phyloP scores from a whole-genome alignment of 2,113 vertebrate genomes.

The Percopsis transmontana region DNA sequence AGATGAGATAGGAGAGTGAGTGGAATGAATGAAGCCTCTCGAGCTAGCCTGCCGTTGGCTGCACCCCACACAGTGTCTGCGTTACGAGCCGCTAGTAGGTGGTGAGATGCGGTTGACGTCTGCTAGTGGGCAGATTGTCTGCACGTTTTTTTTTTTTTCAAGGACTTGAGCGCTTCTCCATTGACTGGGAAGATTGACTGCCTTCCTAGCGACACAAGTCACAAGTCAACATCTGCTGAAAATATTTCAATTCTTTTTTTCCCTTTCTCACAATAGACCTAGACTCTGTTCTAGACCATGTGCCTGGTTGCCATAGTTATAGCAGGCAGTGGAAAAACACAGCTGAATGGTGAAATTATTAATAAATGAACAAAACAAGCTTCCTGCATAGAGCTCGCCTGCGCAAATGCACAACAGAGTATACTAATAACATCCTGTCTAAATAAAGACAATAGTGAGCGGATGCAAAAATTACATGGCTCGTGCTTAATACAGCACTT shows the following conservation, averaged over 20 bases:
- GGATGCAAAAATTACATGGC: slow-evolving; percentile 37
- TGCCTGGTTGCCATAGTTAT: slow-evolving; percentile 74
- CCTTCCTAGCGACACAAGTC: slow-evolving; percentile 63
- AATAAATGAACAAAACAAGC: slow-evolving; percentile 59
- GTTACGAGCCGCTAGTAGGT: slow-evolving; percentile 72
- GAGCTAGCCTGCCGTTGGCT: slow-evolving; percentile 36
- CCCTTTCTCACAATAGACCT: slow-evolving; percentile 42
- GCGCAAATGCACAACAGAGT: slow-evolving; percentile 24
- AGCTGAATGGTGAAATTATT: slow-evolving; percentile 65
- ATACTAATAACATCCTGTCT: slow-evolving; percentile 47
- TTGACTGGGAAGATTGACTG: slow-evolving; percentile 66
- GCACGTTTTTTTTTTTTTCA: slow-evolving; percentile 37
- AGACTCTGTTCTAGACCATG: slow-evolving; percentile 41
- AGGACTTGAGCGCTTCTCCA: slow-evolving; percentile 62
- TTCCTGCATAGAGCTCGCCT: slow-evolving; percentile 33
- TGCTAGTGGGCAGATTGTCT: slow-evolving; percentile 68
- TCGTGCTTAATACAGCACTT: slow-evolving; percentile 39
- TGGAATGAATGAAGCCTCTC: slow-evolving; percentile 52
- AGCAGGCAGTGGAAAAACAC: slow-evolving; percentile 65
- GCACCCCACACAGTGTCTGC: slow-evolving; percentile 71
- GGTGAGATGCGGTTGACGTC: slow-evolving; percentile 65
- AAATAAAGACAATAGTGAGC: slow-evolving; percentile 40
- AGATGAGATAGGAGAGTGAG: slow-evolving; percentile 30
- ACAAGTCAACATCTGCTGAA: slow-evolving; percentile 60
- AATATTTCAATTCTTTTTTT: slow-evolving; percentile 24